Base-by-base conservation (phyloP, 2,797 vertebrate genomes). In the Thripadectes ignobilis region DNA sequence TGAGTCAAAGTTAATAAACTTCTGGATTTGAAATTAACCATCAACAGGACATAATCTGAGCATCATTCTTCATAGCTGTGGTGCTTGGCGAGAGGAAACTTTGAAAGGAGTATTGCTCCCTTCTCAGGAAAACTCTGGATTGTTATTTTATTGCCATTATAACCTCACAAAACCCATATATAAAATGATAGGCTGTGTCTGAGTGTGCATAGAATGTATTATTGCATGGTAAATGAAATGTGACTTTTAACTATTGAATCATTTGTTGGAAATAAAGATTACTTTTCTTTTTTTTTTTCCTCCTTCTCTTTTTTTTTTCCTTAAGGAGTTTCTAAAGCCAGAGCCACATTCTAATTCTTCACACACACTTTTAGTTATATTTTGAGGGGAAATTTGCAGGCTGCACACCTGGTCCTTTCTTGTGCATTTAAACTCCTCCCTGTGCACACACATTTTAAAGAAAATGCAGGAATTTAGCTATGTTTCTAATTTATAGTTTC, bases 1-100 rank as follows among this genome's bases (percentile, higher is more conserved):
- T 80, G 90, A 98, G 97, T 97, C 97, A 97, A 96, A 96, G 92
- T 97, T 98, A 98, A 98, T 98, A 97, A 98, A 96, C 95, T 97
- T 93, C 79, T 71, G 80, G 95, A 96, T 95, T 97, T 95, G 90
- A 97, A 98, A 97, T 97, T 97, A 98, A 95, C 95, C 88, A 86
- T 93, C 34, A 16, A 51, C 65, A 85, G 43, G 71, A 97, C 90
- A 94, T 85, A 94, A 74, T 34, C 84, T 24, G 15, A 91, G 87
- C 9, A 9, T 76, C 87, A 76, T 93, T 96, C 93, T 95, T 97
- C 94, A 94, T 59, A 76, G 74, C 91, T 84, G 81, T 14, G 1
- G 65, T 93, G 61, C 85, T 95, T 10, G 2, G 43, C 8, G 13
- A 89, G 84, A 93, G 91, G 87, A 94, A 97, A 96, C 94, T 97